Base-by-base conservation (phyloP, 2,113 vertebrate species). In the Euleptes europaea region DNA sequence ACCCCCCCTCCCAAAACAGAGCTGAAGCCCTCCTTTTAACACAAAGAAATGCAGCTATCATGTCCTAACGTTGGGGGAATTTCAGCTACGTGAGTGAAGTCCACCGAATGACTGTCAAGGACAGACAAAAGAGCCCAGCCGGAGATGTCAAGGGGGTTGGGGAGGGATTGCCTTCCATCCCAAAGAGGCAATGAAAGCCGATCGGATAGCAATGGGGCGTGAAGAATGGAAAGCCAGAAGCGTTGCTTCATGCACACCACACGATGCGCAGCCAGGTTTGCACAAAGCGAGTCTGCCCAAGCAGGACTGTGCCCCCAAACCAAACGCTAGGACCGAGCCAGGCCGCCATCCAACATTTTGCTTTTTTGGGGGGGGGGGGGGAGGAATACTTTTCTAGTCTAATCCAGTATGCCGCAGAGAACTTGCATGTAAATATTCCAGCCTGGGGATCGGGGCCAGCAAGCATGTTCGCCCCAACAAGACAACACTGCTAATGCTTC, bases 131-230 rank as follows among this genome's bases (percentile, higher is more conserved):
- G 5, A 89, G 78, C 78, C 77, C 85, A 57, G 54, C 2, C 1
- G 21, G 54, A 57, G 54, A 57, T 19, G 14, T 54, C 49, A 14
- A 3, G 15, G 51, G 51, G 14, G 51, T 8, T 17, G 51, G 51
- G 13, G 47, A 80, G 92, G 80, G 91, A 80, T 87, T 47, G 70
- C 73, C 88, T 84, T 71, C 87, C n/a, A 54, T 38, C 74, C 60
- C 69, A 71, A 84, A 90, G 84, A 74, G 89, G 89, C 85, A 91
- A 90, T 0, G 76, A 93, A 93, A 92, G 90, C 71, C 87, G 91
- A 94, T 93, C 94, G 94, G 92, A 93, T 86, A 90, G 90, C 83
- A 84, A 26, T 6, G 23, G n/a, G 82, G 75, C 88, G 89, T 85
- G 86, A 94, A 88, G 86, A 91, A 84, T 0, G 10, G 91, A 84